Evolutionary conservation across 92 coral and sea anemone genomes (phyloP).

Genomic region (Phenganax marumi): DNA sequence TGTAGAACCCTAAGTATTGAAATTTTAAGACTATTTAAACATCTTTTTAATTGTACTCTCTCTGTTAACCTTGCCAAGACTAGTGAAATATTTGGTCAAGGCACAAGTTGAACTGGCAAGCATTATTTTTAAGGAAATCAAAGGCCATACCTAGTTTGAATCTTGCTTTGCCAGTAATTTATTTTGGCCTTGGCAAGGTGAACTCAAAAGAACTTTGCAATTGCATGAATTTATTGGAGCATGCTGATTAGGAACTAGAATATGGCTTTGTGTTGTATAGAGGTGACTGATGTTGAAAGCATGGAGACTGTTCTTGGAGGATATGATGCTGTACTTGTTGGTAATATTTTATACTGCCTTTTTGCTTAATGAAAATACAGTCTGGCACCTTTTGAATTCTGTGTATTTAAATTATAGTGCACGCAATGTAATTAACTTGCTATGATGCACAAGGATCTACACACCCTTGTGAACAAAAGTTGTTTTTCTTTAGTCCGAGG

Average conservation of each 20-base stretch:
- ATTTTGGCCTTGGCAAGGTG: no score
- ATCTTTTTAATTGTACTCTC: no score
- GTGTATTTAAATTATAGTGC: background rate
- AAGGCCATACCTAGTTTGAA: background rate
- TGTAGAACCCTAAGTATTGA: no score
- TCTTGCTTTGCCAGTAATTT: background rate
- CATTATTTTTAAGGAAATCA: no score
- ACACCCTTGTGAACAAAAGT: background rate
- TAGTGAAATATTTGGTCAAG: no score
- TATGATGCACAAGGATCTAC: background rate
- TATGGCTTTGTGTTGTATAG: constrained; percentile 40
- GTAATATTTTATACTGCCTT: constrained; percentile 36
- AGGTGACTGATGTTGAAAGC: constrained; percentile 57
- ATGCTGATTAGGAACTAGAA: background rate
- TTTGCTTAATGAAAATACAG: background rate
- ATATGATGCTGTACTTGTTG: constrained; percentile 57
- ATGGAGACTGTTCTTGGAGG: constrained; percentile 43
- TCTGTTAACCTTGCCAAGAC: no score
- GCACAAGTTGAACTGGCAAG: no score
- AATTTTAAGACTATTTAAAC: no score
- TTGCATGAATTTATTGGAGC: no score
- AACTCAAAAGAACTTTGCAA: no score
- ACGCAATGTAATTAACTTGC: background rate
- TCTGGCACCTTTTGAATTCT: no score
- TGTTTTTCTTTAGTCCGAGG: background rate